Evolutionary conservation across 2,113 vertebrate species (phyloP).

Genomic region (Apteryx owenii): DNA sequence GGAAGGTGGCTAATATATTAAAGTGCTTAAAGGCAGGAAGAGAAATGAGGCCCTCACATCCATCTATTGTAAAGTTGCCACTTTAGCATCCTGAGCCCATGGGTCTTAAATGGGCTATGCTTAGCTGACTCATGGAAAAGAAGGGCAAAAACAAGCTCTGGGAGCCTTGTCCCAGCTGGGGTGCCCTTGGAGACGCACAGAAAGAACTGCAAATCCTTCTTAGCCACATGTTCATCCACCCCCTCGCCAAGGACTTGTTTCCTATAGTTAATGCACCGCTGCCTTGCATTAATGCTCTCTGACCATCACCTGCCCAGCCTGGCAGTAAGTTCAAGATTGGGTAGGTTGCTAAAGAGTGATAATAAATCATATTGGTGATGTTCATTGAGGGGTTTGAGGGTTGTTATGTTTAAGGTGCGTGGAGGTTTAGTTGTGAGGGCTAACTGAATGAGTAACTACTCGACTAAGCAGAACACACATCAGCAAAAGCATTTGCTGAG

Average conservation of each 20-base stretch:
- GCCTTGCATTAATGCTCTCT: background rate
- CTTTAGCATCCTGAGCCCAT: conserved; percentile 69
- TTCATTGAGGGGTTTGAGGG: accelerated
- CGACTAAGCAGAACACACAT: background rate
- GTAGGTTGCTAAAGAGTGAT: background rate
- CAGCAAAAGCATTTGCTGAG: background rate
- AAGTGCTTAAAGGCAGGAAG: conserved; percentile 66
- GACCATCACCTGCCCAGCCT: background rate
- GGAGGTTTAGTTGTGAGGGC: background rate
- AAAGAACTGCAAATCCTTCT: background rate
- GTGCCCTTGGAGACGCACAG: conserved; percentile 34
- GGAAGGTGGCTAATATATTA: conserved; percentile 66
- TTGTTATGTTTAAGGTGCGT: background rate
- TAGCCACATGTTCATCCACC: background rate
- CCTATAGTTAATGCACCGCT: background rate
- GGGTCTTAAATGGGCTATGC: conserved; percentile 41
- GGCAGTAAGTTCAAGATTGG: background rate
- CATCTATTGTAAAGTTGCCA: conserved; percentile 74
- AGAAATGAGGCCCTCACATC: conserved; percentile 68
- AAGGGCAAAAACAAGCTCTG: conserved; percentile 35
- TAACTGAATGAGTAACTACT: background rate
- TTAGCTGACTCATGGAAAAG: conserved; percentile 70
- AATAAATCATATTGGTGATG: background rate
- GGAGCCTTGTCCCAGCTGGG: background rate
- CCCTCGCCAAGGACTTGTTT: background rate